Evolutionary conservation across 2,113 vertebrate genomes (phyloP), one percentile per base, ranked within the genome.

Genomic region (Bubo blakistoni): DNA sequence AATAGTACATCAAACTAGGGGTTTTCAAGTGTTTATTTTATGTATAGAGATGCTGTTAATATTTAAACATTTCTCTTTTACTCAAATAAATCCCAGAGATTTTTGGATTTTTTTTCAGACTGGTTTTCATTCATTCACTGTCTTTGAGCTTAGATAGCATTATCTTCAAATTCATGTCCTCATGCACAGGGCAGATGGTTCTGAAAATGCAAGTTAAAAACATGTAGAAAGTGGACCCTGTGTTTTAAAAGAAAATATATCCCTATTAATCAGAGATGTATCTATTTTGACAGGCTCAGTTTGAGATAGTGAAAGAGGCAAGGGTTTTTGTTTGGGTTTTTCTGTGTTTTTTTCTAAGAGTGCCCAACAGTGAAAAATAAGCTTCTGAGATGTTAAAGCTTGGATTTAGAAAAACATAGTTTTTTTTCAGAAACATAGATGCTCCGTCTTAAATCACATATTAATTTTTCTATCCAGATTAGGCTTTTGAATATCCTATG

Each of bases 381-480:
- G 22, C 11, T 62, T 52, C 16, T 52, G 65, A 63, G 11, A 29
- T 40, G 44, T 17, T 73, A 79, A 74, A 57, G 6, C 18, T 73
- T 34, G 34, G 47, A 58, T 81, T 69, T 70, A 73, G 18, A 38
- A 95, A 80, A 71, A 51, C 16, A 36, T 7, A 34, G 1, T 47
- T 61, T 78, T 86, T 96, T 96, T 92, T 84, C 18, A 58, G 24
- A 72, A 74, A 44, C 9, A n/a, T 13, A 80, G 42, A 16, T 27
- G 13, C 8, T 82, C 13, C 3, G 20, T 80, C 40, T 52, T 73
- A 94, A 92, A 89, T 90, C 16, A 38, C 9, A 16, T 74, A 51
- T 67, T 85, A 61, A 40, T 85, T 89, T 94, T 82, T 94, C 27
- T 47, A 30, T 92, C 67, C 66, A 77, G 59, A 94, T 96, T 92